Base-by-base conservation (phyloP, 2,888 invertebrate species). In the Phyllotreta cruciferae region DNA sequence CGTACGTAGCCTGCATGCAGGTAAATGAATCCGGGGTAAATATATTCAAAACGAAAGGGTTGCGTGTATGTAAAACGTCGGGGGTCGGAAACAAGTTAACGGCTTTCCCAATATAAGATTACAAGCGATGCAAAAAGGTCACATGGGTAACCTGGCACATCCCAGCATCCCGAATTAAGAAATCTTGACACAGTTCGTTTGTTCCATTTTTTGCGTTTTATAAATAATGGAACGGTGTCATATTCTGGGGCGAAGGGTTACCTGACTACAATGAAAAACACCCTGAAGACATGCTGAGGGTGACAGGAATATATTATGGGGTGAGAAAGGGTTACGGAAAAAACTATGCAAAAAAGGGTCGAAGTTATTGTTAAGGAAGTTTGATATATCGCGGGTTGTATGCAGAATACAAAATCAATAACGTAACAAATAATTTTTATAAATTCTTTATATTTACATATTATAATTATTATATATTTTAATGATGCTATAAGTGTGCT, bases 141-240 rank as follows among this genome's bases (percentile, higher is more conserved):
- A 72, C 69, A 66, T 24, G 67, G 70, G 62, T 56, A 52, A 67
- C 62, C 52, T 63, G 67, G 67, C 62, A 65, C 64, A 64, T 65
- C 66, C 64, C 63, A 64, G 56, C 65, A 58, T 66, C 64, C 70
- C 66, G 67, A 66, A 71, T 69, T 70, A 73, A 74, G 79, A 78
- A 74, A 80, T 80, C 80, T 81, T 80, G 80, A 80, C 80, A 81
- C 81, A 80, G 80, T 81, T 81, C 80, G 81, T 80, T 80, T 80
- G 80, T 78, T 80, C 78, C 76, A 78, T 77, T 80, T 80, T 79
- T 79, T 77, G 78, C 74, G 75, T 73, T 72, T 24, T 66, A 70
- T 72, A 77, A 79, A 78, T 79, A 81, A 81, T 79, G 75, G 78
- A 72, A 75, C 77, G 81, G 81, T 81, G 81, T 81, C 81, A 79